Conservation (phyloP, 2,113 vertebrate species). For the Syngnathoides biaculeatus region DNA sequence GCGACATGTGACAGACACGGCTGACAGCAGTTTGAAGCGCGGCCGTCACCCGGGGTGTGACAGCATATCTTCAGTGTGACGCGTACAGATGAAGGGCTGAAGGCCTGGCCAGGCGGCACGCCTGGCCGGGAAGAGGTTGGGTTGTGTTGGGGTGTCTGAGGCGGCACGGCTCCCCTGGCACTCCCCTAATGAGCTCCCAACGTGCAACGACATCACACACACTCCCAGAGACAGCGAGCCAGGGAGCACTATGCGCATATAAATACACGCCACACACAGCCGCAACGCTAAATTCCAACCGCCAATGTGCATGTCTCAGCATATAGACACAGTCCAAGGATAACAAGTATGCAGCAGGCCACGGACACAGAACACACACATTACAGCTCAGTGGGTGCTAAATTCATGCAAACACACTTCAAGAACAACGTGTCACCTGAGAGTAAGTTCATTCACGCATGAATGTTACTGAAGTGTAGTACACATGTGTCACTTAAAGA, state of each 20-base stretch:
- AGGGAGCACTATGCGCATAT: constrained; percentile 4
- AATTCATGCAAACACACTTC: constrained; percentile 7
- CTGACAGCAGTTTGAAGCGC: constrained; percentile 30
- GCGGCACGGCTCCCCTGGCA: constrained; percentile 51
- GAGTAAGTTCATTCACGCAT: not conserved
- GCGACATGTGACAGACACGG: constrained; percentile 7
- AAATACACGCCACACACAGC: constrained; percentile 19
- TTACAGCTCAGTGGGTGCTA: constrained; percentile 1
- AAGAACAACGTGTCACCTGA: not conserved
- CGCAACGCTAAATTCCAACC: constrained; percentile 13
- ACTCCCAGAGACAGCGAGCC: constrained; percentile 8
- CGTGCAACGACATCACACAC: constrained; percentile 48
- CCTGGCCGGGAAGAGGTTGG: constrained; percentile 44
- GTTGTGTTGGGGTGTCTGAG: constrained; percentile 18
- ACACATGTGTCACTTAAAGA: not conserved
- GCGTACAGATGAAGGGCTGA: constrained; percentile 58
- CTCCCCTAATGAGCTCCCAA: constrained; percentile 65
- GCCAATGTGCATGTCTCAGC: constrained; percentile 35
- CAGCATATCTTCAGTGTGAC: constrained; percentile 38
- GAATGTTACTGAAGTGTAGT: not conserved
- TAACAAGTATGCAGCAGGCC: constrained; percentile 31
- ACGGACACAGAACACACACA: constrained; percentile 19
- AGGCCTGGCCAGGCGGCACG: constrained; percentile 46
- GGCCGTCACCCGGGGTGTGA: constrained; percentile 32
- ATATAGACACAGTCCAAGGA: constrained; percentile 28